These are phyloP conservation scores for Coptodon bakossiorum DNA, from an alignment of 2,113 vertebrate species.

Conservation along the genomic window DNA sequence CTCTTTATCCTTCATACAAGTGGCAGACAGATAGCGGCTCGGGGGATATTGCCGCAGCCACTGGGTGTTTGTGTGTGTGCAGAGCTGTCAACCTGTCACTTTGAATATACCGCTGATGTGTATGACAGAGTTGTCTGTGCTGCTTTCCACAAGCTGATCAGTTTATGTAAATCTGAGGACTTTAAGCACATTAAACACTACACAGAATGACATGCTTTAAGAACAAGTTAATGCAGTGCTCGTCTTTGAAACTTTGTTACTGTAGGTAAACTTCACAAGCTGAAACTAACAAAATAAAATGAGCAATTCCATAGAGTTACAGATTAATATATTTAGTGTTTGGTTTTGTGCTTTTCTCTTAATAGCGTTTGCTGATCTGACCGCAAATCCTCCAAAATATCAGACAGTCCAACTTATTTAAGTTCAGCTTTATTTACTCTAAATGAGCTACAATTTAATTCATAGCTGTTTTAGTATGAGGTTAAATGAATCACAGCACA, in stretches of 20 bases:
- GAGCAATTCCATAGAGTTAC: not conserved
- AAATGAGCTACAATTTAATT: not conserved
- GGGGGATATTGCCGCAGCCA: slow-evolving; percentile 51
- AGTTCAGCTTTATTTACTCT: not conserved
- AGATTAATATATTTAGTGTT: not conserved
- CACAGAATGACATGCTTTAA: not conserved
- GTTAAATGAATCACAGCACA: not conserved
- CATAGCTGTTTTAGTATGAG: not conserved
- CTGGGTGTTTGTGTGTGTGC: slow-evolving; percentile 22
- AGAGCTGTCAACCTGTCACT: slow-evolving; percentile 54
- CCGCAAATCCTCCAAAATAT: not conserved
- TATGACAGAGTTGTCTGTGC: slow-evolving; percentile 41
- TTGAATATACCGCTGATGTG: slow-evolving; percentile 53
- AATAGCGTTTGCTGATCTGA: not conserved
- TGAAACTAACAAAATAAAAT: not conserved
- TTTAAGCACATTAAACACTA: not conserved
- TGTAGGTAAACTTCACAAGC: not conserved
- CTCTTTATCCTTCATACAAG: slow-evolving; percentile 70
- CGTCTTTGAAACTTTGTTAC: not conserved
- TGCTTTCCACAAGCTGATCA: slow-evolving; percentile 23
- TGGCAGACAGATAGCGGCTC: slow-evolving; percentile 63
- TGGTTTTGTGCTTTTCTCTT: not conserved
- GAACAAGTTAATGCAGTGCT: not conserved
- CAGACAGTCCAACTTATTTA: not conserved
- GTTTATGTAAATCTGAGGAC: slow-evolving; percentile 13